Evolutionary conservation across 2,797 vertebrate species (phyloP).

Genomic region (Eulemur coronatus): DNA sequence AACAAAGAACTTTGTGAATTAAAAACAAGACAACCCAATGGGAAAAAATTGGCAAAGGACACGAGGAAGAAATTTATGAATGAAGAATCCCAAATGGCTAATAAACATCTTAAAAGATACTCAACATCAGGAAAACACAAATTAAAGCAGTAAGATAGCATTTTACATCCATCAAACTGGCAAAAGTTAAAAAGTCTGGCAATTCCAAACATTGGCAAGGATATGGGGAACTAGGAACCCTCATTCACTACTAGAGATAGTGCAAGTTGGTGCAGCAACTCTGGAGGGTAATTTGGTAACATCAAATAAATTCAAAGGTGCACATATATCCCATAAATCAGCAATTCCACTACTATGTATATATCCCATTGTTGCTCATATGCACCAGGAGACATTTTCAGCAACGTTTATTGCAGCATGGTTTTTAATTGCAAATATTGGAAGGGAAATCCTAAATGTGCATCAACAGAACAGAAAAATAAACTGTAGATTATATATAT

Average conservation of each 20-base stretch:
- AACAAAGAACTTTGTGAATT: neutral
- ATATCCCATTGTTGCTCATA: neutral
- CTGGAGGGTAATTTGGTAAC: neutral
- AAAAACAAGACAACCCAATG: neutral
- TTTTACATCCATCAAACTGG: neutral
- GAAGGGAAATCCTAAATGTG: neutral
- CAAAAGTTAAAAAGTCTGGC: neutral
- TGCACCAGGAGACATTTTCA: neutral
- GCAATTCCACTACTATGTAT: neutral
- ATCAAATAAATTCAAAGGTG: neutral
- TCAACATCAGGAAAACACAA: conserved; percentile 1
- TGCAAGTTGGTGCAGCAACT: neutral
- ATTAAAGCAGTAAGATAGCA: neutral
- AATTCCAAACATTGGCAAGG: neutral
- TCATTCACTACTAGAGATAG: neutral
- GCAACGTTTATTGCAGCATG: neutral
- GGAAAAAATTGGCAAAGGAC: neutral
- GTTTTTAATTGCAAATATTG: neutral
- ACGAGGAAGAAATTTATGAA: neutral
- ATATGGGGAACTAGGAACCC: neutral
- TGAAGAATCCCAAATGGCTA: neutral
- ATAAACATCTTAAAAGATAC: neutral
- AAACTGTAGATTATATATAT: neutral
- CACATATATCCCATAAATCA: neutral
- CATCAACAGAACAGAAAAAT: neutral